Evolutionary conservation across 2,113 vertebrate species (phyloP).

Genomic region (Platycercus adscitus): DNA sequence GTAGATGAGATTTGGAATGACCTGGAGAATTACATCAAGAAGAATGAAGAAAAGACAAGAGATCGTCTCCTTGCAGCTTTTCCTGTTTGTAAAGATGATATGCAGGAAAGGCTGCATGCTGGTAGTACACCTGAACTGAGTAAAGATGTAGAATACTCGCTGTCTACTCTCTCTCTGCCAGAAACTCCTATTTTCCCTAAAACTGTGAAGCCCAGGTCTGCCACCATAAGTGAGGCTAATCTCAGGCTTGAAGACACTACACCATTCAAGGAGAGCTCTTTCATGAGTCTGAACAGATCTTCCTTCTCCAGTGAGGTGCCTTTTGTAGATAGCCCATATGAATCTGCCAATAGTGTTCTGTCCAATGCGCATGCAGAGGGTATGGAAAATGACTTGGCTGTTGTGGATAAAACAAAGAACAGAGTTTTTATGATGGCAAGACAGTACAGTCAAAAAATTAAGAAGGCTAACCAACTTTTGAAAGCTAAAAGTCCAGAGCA

Average conservation of each 20-base stretch:
- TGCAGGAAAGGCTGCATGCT: conserved; percentile 40
- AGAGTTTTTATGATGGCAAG: conserved; percentile 95
- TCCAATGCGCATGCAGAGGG: conserved; percentile 64
- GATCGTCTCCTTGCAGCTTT: conserved; percentile 92
- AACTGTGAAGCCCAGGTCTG: conserved; percentile 77
- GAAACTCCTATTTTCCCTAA: conserved; percentile 80
- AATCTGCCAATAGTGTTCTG: conserved; percentile 75
- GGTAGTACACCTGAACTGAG: conserved; percentile 66
- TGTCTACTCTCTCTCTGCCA: conserved; percentile 74
- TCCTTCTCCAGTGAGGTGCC: conserved; percentile 82
- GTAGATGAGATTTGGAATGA: conserved; percentile 98
- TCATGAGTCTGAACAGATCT: conserved; percentile 74
- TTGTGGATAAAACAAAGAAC: conserved; percentile 87
- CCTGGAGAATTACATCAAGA: conserved; percentile 97
- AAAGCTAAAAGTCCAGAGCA: conserved; percentile 91
- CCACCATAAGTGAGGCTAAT: conserved; percentile 80
- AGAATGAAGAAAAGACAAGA: conserved; percentile 91
- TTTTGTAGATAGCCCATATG: conserved; percentile 77
- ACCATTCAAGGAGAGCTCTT: conserved; percentile 71
- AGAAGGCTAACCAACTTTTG: conserved; percentile 94
- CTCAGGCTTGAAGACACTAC: conserved; percentile 79
- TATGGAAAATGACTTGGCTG: conserved; percentile 77
- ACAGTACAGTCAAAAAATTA: conserved; percentile 98
- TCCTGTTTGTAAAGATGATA: conserved; percentile 85
- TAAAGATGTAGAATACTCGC: conserved; percentile 70